These are phyloP conservation scores for Hippocampus kuda DNA, from an alignment of 2,797 vertebrate species.

Conservation along the genomic window DNA sequence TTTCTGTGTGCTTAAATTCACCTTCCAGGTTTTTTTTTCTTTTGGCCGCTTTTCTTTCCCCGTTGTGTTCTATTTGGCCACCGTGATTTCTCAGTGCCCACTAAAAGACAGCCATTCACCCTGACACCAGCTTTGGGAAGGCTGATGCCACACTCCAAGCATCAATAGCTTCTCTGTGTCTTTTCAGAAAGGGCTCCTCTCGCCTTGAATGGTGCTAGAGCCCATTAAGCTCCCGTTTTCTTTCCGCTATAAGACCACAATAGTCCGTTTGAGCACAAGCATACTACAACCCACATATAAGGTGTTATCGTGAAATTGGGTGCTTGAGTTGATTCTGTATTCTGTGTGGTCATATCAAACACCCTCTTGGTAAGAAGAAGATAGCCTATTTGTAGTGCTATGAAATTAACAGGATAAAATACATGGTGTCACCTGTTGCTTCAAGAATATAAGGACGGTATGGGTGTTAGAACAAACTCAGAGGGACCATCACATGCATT, in stretches of 20 bases:
- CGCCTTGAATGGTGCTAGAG: slow-evolving; percentile 9
- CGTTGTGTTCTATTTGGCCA: slow-evolving; percentile 33
- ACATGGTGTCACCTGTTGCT: slow-evolving; percentile 26
- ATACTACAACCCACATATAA: background rate
- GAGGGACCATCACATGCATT: background rate
- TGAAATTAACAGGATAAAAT: slow-evolving; percentile 15
- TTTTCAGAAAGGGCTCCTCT: slow-evolving; percentile 28
- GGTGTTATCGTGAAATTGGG: background rate
- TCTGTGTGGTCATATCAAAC: slow-evolving; percentile 1
- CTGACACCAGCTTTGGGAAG: slow-evolving; percentile 51
- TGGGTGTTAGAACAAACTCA: background rate
- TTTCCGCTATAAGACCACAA: slow-evolving; percentile 1
- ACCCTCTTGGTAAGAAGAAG: slow-evolving; percentile 4
- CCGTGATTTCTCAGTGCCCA: slow-evolving; percentile 31
- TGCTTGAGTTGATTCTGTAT: background rate
- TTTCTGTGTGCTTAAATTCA: slow-evolving; percentile 35
- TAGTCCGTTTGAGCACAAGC: background rate
- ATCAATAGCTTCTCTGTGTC: slow-evolving; percentile 60
- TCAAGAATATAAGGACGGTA: slow-evolving; percentile 10
- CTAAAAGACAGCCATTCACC: slow-evolving; percentile 44
- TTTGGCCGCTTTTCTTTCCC: slow-evolving; percentile 26
- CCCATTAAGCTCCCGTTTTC: slow-evolving; percentile 1
- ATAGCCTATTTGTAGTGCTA: slow-evolving; percentile 15
- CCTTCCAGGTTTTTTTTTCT: slow-evolving; percentile 25
- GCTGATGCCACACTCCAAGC: slow-evolving; percentile 43